phyloP scores from a whole-genome alignment of 2,888 invertebrate genomes.

The Platypus cylindrus region DNA sequence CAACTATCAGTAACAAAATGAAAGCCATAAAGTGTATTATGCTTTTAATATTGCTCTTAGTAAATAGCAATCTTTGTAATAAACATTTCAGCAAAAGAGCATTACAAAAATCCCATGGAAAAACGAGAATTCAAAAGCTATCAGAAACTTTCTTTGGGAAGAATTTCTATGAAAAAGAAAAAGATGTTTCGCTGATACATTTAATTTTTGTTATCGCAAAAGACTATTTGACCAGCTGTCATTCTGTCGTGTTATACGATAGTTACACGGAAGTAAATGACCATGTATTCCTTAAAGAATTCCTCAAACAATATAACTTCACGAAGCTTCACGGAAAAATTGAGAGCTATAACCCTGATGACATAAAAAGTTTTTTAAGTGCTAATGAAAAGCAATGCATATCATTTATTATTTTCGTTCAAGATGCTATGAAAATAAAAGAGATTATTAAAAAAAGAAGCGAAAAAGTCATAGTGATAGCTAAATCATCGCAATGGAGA shows the following conservation, averaged over 20 bases:
- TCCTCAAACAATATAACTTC: slow-evolving; percentile 44
- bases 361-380: slow-evolving; percentile 36
- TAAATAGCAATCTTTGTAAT: not conserved
- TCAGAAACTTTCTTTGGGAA: slow-evolving; percentile 26
- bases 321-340: slow-evolving; percentile 51
- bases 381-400: slow-evolving; percentile 38
- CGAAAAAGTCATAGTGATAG: slow-evolving; percentile 50
- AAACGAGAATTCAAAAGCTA: slow-evolving; percentile 30
- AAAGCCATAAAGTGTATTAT: slow-evolving; percentile 3
- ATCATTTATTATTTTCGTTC: slow-evolving; percentile 54
- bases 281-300: slow-evolving; percentile 42
- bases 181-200: slow-evolving; percentile 45
- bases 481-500: slow-evolving; percentile 62
- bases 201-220: slow-evolving; percentile 47
- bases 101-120: slow-evolving; percentile 32
- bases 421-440: slow-evolving; percentile 46
- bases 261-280: slow-evolving; percentile 42
- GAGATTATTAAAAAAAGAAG: slow-evolving; percentile 50
- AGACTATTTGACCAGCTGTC: slow-evolving; percentile 50
- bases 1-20: slow-evolving; percentile 1
- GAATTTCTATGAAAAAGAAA: slow-evolving; percentile 38
- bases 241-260: slow-evolving; percentile 56
- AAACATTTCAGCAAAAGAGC: slow-evolving; percentile 23
- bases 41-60: slow-evolving; percentile 1
- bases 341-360: slow-evolving; percentile 36